Evolutionary conservation across 2,888 invertebrate species (phyloP).

Genomic region (Hecatera dysodea): DNA sequence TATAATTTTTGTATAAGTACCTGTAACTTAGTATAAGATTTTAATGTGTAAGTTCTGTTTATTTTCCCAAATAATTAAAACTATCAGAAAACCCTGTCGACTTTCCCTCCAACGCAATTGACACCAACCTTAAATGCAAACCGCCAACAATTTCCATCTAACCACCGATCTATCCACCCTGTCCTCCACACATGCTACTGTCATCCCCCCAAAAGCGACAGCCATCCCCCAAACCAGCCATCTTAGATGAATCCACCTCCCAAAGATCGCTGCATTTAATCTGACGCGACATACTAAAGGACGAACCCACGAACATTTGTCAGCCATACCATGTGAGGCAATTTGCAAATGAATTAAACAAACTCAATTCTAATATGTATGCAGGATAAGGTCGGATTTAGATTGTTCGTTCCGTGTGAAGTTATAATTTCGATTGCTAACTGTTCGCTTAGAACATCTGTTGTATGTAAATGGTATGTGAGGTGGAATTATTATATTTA

Average conservation of each 20-base stretch:
- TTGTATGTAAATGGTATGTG: constrained; percentile 60
- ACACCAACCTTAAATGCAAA: constrained; percentile 42
- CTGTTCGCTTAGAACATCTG: constrained; percentile 62
- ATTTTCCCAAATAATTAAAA: too few species aligned
- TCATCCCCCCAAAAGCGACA: constrained; percentile 46
- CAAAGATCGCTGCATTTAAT: constrained; percentile 73
- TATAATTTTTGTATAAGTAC: too few species aligned
- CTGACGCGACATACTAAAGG: constrained; percentile 76
- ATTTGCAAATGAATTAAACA: constrained; percentile 42
- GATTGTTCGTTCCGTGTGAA: constrained; percentile 15
- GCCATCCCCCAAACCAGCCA: constrained; percentile 52
- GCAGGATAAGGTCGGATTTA: constrained; percentile 10
- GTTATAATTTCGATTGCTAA: constrained; percentile 61
- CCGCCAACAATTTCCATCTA: constrained; percentile 19
- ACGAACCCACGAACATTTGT: constrained; percentile 76
- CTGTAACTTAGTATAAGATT: too few species aligned
- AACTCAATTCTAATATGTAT: constrained; percentile 17
- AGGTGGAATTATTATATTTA: constrained; percentile 56
- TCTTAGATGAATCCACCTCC: constrained; percentile 73
- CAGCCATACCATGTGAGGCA: constrained; percentile 60
- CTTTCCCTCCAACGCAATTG: constrained; percentile 4
- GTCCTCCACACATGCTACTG: constrained; percentile 26
- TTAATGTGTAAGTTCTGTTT: too few species aligned
- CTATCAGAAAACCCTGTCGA: neutral
- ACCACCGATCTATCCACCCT: constrained; percentile 43